Percentiles rank a stretch among this genome's conserved stretches.
These are phyloP conservation scores for Phainopepla nitens DNA, from an alignment of 2,113 vertebrate genomes.

Conservation along the genomic window DNA sequence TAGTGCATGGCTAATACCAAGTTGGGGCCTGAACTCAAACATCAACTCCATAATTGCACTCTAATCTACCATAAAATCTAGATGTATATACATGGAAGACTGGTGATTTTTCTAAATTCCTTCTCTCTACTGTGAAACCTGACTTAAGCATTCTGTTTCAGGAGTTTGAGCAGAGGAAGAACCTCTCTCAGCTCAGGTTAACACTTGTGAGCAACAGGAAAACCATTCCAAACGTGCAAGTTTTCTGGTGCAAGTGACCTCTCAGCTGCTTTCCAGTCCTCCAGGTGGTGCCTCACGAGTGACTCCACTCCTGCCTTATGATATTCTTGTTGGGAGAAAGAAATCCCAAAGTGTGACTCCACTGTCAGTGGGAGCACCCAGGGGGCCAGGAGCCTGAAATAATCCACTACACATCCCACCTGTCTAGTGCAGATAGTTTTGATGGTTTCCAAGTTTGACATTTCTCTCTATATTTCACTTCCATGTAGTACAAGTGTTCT, in stretches of 20 bases:
- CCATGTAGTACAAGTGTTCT: not conserved
- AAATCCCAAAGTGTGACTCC: not conserved
- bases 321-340: not conserved
- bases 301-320: fast-evolving
- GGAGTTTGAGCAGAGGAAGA: not conserved
- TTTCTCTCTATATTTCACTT: not conserved
- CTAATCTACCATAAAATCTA: not conserved
- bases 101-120: not conserved
- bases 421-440: fast-evolving
- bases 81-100: not conserved
- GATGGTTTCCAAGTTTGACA: not conserved
- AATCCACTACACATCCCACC: too few species aligned
- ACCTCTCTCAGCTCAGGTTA: not conserved
- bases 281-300: fast-evolving
- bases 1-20: not conserved
- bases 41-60: not conserved
- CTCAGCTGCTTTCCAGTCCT: not conserved
- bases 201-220: not conserved
- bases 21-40: not conserved
- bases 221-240: not conserved
- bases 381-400: not conserved
- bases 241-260: not conserved
- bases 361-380: not conserved
- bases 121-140: not conserved
- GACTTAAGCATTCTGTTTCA: not conserved